phyloP scores from a whole-genome alignment of 2,797 vertebrate species.

The Gobionotothen gibberifrons region DNA sequence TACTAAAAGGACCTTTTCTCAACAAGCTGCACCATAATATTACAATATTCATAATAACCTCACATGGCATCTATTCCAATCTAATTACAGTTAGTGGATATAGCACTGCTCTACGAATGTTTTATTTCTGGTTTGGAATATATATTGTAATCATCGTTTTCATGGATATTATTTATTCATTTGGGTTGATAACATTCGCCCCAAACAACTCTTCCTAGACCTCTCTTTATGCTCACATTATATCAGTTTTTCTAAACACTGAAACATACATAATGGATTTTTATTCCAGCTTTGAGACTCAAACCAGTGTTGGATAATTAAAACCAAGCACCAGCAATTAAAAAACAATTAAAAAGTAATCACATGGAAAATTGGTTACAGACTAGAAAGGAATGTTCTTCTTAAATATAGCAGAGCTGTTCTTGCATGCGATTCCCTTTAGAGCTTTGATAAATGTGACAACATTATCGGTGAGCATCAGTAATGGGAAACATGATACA shows the following conservation, averaged over 20 bases:
- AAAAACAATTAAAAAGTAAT: conserved; percentile 34
- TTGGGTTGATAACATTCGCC: neutral
- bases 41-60: neutral
- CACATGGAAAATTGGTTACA: neutral
- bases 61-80: neutral
- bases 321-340: conserved; percentile 24
- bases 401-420: conserved; percentile 7
- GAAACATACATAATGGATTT: conserved; percentile 19
- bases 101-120: neutral
- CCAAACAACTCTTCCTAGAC: neutral
- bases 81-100: neutral
- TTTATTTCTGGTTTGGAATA: neutral
- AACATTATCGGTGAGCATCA: conserved; percentile 20
- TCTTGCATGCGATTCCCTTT: conserved; percentile 1
- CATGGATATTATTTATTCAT: neutral
- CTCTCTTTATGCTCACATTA: neutral
- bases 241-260: neutral
- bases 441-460: conserved; percentile 12
- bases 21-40: neutral
- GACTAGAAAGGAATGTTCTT: neutral
- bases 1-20: neutral
- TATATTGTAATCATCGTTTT: neutral
- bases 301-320: conserved; percentile 17
- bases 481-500: conserved; percentile 18
- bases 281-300: conserved; percentile 16